phyloP scores from a whole-genome alignment of 1,140 invertebrate genomes.

The Philotrypesis tridentata region DNA sequence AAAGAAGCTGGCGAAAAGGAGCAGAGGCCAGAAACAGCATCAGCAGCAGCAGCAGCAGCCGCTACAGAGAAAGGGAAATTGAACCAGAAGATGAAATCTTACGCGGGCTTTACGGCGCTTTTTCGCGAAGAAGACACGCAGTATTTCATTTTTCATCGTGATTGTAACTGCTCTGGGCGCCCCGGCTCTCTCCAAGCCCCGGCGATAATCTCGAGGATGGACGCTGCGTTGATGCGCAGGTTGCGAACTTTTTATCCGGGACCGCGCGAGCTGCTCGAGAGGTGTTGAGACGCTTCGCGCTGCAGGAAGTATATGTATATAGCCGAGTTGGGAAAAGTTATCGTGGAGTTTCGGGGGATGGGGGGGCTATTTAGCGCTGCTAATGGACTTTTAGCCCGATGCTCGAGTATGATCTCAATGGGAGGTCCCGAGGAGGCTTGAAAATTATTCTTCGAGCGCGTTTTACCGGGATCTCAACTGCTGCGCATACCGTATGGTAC shows the following conservation, averaged over 20 bases:
- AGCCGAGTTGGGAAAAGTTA: neutral
- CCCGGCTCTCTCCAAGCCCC: no score
- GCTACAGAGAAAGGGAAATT: constrained; percentile 28
- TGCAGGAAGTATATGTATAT: neutral
- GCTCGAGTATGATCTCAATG: neutral
- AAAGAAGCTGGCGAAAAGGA: neutral
- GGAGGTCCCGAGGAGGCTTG: neutral
- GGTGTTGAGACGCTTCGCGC: no score
- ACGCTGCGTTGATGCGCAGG: neutral
- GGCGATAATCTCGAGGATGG: neutral
- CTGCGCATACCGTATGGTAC: no score
- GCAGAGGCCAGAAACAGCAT: neutral
- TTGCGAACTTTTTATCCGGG: neutral
- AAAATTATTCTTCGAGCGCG: neutral
- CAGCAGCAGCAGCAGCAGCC: neutral
- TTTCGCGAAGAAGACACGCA: constrained; percentile 9
- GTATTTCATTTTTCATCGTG: neutral
- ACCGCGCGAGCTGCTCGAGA: no score
- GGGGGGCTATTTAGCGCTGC: neutral
- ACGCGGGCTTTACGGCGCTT: constrained; percentile 9
- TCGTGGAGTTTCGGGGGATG: neutral
- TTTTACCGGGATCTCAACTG: neutral
- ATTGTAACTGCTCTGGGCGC: neutral
- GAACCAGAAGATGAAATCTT: constrained; percentile 36
- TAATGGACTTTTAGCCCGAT: neutral